Evolutionary conservation across 2,888 invertebrate genomes (phyloP).

Genomic region (Lithosia quadra): DNA sequence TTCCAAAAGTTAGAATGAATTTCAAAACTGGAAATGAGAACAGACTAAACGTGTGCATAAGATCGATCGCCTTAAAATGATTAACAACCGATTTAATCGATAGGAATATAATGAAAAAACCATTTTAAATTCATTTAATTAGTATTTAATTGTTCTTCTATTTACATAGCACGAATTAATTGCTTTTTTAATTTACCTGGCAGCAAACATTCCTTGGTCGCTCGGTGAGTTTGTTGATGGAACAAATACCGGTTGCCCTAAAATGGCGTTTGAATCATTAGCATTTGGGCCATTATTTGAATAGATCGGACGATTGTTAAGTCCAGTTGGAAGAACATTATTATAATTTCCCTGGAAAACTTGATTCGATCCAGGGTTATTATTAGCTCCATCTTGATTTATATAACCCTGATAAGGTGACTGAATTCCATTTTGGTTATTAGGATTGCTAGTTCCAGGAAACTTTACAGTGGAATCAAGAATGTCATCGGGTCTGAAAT

Average conservation of each 20-base stretch:
- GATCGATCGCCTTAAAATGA: too few relatives aligned
- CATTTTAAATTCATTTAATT: neutral
- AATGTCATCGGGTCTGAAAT: constrained; percentile 21
- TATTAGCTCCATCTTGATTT: constrained; percentile 8
- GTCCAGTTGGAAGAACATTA: constrained; percentile 23
- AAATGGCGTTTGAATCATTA: constrained; percentile 42
- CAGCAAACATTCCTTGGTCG: constrained; percentile 42
- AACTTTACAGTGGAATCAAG: constrained; percentile 21
- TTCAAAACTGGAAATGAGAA: too few relatives aligned
- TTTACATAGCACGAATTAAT: constrained; percentile 31
- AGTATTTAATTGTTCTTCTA: neutral
- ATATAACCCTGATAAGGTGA: constrained; percentile 22
- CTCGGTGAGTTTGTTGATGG: constrained; percentile 35
- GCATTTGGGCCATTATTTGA: constrained; percentile 26
- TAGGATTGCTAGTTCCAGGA: constrained; percentile 18
- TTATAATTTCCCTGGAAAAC: constrained; percentile 24
- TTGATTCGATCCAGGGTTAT: constrained; percentile 18
- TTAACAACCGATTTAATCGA: too few relatives aligned
- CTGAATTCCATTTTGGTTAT: constrained; percentile 14
- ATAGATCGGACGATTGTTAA: constrained; percentile 13
- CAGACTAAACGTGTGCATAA: too few relatives aligned
- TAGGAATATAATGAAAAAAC: neutral
- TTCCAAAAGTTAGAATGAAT: too few relatives aligned
- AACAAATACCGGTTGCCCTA: constrained; percentile 55
- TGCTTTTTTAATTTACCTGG: constrained; percentile 50